Evolutionary conservation across 2,113 vertebrate species (phyloP).

Genomic region (Gavia stellata): DNA sequence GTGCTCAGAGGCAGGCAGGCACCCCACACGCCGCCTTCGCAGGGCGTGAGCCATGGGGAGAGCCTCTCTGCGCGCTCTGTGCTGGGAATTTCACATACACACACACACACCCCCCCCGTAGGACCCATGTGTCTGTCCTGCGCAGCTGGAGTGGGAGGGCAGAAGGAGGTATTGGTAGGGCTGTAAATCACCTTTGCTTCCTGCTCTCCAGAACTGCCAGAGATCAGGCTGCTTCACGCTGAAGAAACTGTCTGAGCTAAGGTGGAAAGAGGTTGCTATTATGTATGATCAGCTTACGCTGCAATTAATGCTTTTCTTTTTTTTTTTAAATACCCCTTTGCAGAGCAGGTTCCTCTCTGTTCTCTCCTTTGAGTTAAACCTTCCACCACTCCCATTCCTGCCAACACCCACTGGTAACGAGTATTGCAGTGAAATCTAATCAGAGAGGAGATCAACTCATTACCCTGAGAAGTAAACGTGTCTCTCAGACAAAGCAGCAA

Average conservation of each 20-base stretch:
- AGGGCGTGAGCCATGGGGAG: not conserved
- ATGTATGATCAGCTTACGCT: not conserved
- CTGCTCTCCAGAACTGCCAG: not conserved
- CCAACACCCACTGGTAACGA: constrained; percentile 51
- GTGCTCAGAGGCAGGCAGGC: not conserved
- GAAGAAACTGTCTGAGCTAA: not conserved
- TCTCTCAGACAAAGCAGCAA: constrained; percentile 67
- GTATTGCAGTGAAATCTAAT: constrained; percentile 55
- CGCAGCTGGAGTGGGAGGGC: not conserved
- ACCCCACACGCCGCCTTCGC: rapidly evolving
- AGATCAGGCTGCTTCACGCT: not conserved
- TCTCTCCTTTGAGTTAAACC: constrained; percentile 37
- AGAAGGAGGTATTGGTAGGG: not conserved
- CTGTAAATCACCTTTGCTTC: constrained; percentile 15
- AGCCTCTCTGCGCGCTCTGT: not conserved
- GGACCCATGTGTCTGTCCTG: not conserved
- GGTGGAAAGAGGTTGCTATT: not conserved
- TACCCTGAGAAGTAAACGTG: constrained; percentile 58
- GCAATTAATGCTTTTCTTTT: not conserved
- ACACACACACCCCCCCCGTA: too few relatives aligned
- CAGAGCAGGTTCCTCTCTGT: constrained; percentile 27
- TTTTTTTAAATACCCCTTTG: not conserved
- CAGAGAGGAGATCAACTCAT: constrained; percentile 42
- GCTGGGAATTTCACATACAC: not conserved
- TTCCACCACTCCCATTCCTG: constrained; percentile 48